Base-by-base conservation (phyloP, 2,113 vertebrate genomes). In the Prunella fulvescens region DNA sequence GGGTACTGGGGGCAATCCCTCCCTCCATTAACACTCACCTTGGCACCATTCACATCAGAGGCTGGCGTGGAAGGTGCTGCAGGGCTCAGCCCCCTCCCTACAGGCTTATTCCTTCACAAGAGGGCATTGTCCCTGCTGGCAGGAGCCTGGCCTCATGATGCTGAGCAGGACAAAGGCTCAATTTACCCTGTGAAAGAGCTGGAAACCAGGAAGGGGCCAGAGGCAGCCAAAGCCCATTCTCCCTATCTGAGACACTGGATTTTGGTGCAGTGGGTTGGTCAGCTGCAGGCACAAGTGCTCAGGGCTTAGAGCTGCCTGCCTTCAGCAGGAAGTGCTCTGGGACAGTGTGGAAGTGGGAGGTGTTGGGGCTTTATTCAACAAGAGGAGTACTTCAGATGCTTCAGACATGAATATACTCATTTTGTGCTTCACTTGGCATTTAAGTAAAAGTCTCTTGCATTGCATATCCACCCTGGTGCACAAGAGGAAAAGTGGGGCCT, bases 131-230 rank as follows among this genome's bases (percentile, higher is more conserved):
- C 81, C 66, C 57, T 69, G 76, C 56, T 6, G 2, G 22, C 6
- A 6, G 81, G 84, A 89, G 81, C 44, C 39, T 0, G 0, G 67
- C 81, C 89, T 86, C 86, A 82, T 86, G 91, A 84, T 85, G 66
- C 60, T 18, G 82, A 35, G 48, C 61, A 77, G 92, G 82, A 93
- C 92, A 96, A 97, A 96, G 92, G 40, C 72, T 66, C 5, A 7
- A 93, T 93, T 96, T 88, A 95, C 37, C 65, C 80, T 22, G 13
- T 24, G 29, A 78, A 89, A 81, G 79, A 61, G 70, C 83, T 95
- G 67, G 88, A 83, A 90, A 81, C 24, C 24, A 86, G 86, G 42
- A 95, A 76, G 67, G 23, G 50, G 84, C 65, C 5, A 3, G 62
- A 80, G 74, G 85, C 66, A 33, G 78, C 54, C 77, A 69, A 74